phyloP scores from a whole-genome alignment of 2,888 invertebrate species.

The Melanophora roralis region DNA sequence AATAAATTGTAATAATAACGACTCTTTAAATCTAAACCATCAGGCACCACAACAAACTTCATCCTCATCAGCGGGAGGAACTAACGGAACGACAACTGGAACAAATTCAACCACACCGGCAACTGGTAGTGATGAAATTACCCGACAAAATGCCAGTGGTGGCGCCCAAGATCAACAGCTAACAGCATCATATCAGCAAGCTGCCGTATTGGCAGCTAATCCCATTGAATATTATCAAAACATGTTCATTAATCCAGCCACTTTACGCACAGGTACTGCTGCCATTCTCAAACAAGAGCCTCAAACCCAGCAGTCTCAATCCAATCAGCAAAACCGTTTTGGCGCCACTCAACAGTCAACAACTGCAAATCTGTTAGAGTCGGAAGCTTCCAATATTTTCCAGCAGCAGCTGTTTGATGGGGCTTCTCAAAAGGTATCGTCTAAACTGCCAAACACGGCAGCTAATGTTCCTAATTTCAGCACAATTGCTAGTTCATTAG shows the following conservation, averaged over 20 bases:
- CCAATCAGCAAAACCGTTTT: conserved; percentile 65
- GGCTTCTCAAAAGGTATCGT: conserved; percentile 62
- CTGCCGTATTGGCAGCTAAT: conserved; percentile 66
- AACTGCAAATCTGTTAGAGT: conserved; percentile 65
- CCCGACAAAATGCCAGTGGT: conserved; percentile 41
- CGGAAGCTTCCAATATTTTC: conserved; percentile 73
- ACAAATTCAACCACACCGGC: conserved; percentile 54
- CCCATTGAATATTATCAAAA: conserved; percentile 76
- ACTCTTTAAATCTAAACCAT: conserved; percentile 75
- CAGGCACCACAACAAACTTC: conserved; percentile 65
- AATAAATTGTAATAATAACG: conserved; percentile 73
- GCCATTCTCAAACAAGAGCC: conserved; percentile 68
- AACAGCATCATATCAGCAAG: conserved; percentile 69
- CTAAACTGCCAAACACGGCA: conserved; percentile 69
- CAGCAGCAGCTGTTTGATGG: conserved; percentile 74
- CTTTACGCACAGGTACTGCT: conserved; percentile 67
- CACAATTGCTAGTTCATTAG: conserved; percentile 74
- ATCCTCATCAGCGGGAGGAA: conserved; percentile 63
- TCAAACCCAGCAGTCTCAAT: conserved; percentile 64
- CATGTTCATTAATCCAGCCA: conserved; percentile 75
- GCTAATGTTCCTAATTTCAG: conserved; percentile 73
- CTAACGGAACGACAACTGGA: conserved; percentile 61
- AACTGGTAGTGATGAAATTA: conserved; percentile 50
- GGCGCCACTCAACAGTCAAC: conserved; percentile 63
- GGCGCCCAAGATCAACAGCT: conserved; percentile 63